Conservation (phyloP, 2,888 invertebrate species). For the Mythimna vitellina region DNA sequence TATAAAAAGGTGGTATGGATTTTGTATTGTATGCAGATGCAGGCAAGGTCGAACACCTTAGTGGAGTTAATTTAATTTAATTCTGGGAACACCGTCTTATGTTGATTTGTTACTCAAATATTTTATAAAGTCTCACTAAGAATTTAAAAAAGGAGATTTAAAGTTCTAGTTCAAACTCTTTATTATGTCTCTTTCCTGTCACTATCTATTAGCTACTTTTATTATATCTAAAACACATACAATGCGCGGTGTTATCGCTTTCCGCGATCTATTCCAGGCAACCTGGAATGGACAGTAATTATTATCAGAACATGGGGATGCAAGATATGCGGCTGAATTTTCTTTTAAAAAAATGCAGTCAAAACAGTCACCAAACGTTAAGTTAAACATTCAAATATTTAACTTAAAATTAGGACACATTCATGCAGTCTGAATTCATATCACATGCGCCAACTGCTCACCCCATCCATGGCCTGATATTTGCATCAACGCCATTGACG, state of each 20-base stretch:
- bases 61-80: slow-evolving; percentile 10
- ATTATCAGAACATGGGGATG: no score
- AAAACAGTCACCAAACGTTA: not conserved
- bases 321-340: no score
- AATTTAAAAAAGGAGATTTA: no score
- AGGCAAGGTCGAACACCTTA: slow-evolving; percentile 49
- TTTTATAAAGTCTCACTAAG: not conserved
- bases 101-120: not conserved
- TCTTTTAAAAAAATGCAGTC: not conserved
- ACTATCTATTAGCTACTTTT: not conserved
- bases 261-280: no score
- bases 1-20: slow-evolving; percentile 10
- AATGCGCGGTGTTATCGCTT: no score
- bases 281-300: no score
- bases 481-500: slow-evolving; percentile 64
- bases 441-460: slow-evolving; percentile 20
- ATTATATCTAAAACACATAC: no score
- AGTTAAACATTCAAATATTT: not conserved
- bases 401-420: slow-evolving; percentile 10
- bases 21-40: slow-evolving; percentile 59
- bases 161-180: not conserved
- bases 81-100: slow-evolving; percentile 13
- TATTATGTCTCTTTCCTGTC: not conserved
- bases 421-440: slow-evolving; percentile 29
- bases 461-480: slow-evolving; percentile 61